phyloP scores from a whole-genome alignment of 2,113 vertebrate genomes.

The Trogon surrucura region DNA sequence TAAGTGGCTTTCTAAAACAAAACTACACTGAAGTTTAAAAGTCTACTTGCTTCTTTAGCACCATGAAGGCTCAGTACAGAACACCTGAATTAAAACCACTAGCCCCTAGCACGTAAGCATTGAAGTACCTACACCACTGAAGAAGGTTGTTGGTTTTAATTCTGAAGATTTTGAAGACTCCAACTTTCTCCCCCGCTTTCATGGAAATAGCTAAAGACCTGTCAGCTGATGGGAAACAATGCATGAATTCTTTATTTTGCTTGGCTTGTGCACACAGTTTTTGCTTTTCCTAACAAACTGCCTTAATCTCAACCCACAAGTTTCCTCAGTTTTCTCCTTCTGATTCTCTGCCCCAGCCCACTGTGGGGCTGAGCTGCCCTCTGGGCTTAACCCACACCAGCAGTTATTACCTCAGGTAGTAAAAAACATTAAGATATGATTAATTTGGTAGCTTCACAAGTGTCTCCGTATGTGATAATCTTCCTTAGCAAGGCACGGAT shows the following conservation, averaged over 20 bases:
- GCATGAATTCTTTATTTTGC: neutral
- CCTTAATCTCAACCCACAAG: neutral
- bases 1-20: neutral
- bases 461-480: neutral
- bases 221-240: neutral
- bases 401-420: neutral
- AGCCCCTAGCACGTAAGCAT: neutral
- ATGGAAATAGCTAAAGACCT: neutral
- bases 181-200: neutral
- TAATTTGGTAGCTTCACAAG: neutral
- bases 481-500: neutral
- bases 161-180: neutral
- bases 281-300: neutral
- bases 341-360: neutral
- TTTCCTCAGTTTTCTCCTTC: neutral
- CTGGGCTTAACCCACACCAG: neutral
- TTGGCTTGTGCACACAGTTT: neutral
- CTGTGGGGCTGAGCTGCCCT: neutral
- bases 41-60: neutral
- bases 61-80: neutral
- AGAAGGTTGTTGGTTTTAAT: neutral
- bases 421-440: accelerated
- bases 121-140: neutral
- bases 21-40: neutral
- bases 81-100: neutral